Evolutionary conservation across 2,797 vertebrate species (phyloP).

Genomic region (Ispidina lecontei): DNA sequence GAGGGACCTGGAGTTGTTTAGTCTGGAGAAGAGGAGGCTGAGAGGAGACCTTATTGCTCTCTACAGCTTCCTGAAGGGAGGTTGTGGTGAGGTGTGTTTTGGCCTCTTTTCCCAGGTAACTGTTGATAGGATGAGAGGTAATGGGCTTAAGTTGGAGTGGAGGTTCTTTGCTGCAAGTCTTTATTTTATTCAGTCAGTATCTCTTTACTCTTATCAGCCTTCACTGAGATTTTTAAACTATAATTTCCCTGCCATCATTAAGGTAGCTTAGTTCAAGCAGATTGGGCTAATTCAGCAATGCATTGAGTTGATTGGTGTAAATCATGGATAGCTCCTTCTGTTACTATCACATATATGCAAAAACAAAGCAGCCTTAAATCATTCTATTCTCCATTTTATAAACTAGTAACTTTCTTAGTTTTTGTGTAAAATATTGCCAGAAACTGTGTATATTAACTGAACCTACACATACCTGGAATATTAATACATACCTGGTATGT

Average conservation of each 20-base stretch:
- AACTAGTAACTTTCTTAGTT: not conserved
- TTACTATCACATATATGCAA: not conserved
- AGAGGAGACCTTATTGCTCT: too few relatives aligned
- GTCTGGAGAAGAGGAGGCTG: too few relatives aligned
- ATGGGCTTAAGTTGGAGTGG: not conserved
- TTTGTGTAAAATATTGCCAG: not conserved
- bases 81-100: too few relatives aligned
- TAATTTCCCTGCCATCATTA: not conserved
- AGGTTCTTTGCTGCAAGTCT: not conserved
- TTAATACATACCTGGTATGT: rapidly evolving
- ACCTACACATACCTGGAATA: not conserved
- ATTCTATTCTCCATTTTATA: not conserved
- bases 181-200: not conserved
- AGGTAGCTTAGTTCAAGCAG: not conserved
- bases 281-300: not conserved
- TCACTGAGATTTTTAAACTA: not conserved
- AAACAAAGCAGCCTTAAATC: not conserved
- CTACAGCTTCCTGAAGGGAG: too few relatives aligned
- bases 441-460: not conserved
- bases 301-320: not conserved
- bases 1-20: too few relatives aligned
- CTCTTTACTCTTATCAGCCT: not conserved
- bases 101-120: too few relatives aligned
- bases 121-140: too few relatives aligned
- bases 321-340: not conserved